phyloP scores from a whole-genome alignment of 2,888 invertebrate species.

The Lasioglossum vierecki region DNA sequence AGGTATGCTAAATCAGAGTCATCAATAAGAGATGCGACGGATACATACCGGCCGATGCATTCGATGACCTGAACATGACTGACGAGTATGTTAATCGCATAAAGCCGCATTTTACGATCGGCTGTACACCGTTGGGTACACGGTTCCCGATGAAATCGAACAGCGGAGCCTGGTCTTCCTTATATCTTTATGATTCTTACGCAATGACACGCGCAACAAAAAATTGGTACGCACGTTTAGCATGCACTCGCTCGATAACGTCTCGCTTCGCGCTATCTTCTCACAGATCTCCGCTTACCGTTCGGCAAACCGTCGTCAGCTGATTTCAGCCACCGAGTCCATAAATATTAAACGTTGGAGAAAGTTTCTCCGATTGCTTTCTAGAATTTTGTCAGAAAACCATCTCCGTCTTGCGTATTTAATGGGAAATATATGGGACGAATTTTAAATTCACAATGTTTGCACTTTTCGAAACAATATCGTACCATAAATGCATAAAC shows the following conservation, averaged over 20 bases:
- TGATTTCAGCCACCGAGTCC: conserved; percentile 1
- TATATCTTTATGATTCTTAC: conserved; percentile 67
- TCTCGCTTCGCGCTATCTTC: conserved; percentile 44
- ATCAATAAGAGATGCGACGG: conserved; percentile 3
- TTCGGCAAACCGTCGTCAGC: background rate
- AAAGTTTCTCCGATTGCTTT: conserved; percentile 7
- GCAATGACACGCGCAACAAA: conserved; percentile 62
- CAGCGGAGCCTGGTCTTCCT: conserved; percentile 61
- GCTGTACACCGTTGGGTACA: conserved; percentile 62
- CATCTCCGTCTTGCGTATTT: background rate
- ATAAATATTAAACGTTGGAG: background rate
- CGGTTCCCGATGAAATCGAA: conserved; percentile 67
- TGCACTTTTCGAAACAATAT: too few species aligned
- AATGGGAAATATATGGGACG: background rate
- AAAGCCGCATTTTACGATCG: conserved; percentile 65
- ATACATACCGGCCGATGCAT: background rate
- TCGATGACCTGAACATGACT: conserved; percentile 41
- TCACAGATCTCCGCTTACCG: conserved; percentile 33
- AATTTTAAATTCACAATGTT: background rate
- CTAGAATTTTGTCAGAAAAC: background rate
- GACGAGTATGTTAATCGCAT: conserved; percentile 61
- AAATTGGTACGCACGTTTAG: conserved; percentile 25
- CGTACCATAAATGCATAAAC: background rate
- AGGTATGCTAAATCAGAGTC: background rate
- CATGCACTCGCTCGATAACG: conserved; percentile 28